Evolutionary conservation across 2,888 invertebrate genomes (phyloP).

Genomic region (Hecatera dysodea): DNA sequence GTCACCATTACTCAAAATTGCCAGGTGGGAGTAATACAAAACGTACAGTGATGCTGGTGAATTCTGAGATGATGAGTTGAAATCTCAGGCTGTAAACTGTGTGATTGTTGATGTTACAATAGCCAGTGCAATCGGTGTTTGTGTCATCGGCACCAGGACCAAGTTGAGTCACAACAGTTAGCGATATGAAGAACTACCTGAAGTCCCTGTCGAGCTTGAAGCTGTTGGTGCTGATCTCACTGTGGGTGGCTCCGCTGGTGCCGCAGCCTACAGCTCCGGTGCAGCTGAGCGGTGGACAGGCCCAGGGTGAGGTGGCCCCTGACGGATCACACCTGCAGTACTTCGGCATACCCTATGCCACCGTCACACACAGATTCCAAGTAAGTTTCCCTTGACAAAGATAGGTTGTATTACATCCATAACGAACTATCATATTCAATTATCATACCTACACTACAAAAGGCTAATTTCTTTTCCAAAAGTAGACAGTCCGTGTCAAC

Average conservation of each 20-base stretch:
- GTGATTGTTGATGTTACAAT: neutral
- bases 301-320: constrained; percentile 75
- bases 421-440: neutral
- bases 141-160: neutral
- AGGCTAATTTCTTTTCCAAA: neutral
- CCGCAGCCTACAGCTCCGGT: constrained; percentile 78
- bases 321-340: constrained; percentile 78
- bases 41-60: neutral
- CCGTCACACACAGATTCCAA: constrained; percentile 77
- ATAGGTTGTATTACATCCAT: neutral
- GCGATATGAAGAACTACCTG: constrained; percentile 35
- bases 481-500: neutral
- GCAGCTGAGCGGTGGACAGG: constrained; percentile 72
- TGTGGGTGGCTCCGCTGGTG: constrained; percentile 79
- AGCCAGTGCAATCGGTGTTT: neutral
- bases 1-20: neutral
- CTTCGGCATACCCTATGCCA: constrained; percentile 82
- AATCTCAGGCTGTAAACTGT: neutral
- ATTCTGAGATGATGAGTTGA: constrained; percentile 1
- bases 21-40: neutral
- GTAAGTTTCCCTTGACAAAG: constrained; percentile 62
- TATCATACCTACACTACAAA: neutral
- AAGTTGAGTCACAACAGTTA: neutral
- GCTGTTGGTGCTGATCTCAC: constrained; percentile 80
- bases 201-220: constrained; percentile 67